Evolutionary conservation across 1,140 invertebrate species (phyloP), one percentile per base, ranked within the genome.

Genomic region (Bombus confusus): DNA sequence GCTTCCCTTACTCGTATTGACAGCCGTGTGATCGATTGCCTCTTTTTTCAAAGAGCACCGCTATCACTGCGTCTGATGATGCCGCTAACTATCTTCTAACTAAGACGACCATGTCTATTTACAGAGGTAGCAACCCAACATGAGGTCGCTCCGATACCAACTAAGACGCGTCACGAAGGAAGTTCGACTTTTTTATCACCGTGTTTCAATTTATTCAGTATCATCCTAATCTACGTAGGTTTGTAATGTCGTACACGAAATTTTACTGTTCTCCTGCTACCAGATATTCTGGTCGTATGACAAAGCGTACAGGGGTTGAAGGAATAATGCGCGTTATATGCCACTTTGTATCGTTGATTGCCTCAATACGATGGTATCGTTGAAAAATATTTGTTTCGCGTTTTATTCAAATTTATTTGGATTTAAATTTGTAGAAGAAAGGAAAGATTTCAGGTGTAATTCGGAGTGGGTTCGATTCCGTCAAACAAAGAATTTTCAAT

Each of bases 1-100:
- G 52, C 71, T 80, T 75, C 74, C 83, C 87, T 85, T 81, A 71
- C 75, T 64, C 34, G 28, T 57, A 88, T 78, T 87, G 88, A 91
- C 91, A 91, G 83, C 85, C 82, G 57, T 52, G 84, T 92, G 90
- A 92, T 91, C 87, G 91, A 92, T 91, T 80, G 80, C 86, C 39
- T 76, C 37, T 43, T 84, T 78, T 80, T 79, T 91, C 89, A 92
- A 91, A 91, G 83, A 59, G 57, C 43, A 81, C 91, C 91, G 91
- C 91, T 92, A 91, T 91, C 91, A 86, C 62, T 84, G 83, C 79
- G 68, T 81, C 69, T 80, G 78, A 85, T 81, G 69, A 80, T 80
- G 83, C 83, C 82, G 86, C 78, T 86, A 83, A 87, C 81, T 83
- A 87, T 83, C 85, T 85, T 71, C 39, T 13, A 28, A 39, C 47